Evolutionary conservation across 2,888 invertebrate genomes (phyloP), one percentile per base, ranked within the genome.

Genomic region (Petrolisthes manimaculis): DNA sequence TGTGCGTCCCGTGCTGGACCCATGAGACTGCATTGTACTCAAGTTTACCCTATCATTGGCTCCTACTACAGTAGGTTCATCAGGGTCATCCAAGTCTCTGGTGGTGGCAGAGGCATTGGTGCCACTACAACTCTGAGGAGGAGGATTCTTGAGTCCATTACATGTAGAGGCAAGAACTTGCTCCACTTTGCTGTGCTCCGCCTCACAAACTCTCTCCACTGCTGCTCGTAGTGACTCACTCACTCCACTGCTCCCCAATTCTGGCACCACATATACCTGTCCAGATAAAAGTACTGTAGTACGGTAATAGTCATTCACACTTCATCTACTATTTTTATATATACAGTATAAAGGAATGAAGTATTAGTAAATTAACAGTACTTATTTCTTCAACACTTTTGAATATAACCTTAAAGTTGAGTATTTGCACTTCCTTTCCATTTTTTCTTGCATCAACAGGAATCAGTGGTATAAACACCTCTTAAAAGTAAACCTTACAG

Each of bases 241-340:
- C 53, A 84, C 24, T 51, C 84, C 77, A 5, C 53, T 74, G 21
- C 21, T 75, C 37, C 84, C 75, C 14, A 81, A 54, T 37, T 88
- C 88, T 6, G 88, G 88, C 77, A 88, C 82, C 55, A 88, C 84
- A 75, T 88, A 88, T 8, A 88, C 84, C 88, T 88, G 80, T 5
- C 81, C 56, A n/a, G 37, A 37, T 37, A 37, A 71, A 69, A n/a
- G 9, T 8, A n/a, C 51, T 1, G 21, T 18, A 71, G 37, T n/a
- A n/a, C n/a, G n/a, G n/a, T 21, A 75, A n/a, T 14, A 21, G 12
- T 37, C 18, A 55, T 0, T n/a, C n/a, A 8, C 21, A 21, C 0
- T 3, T 3, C 55, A 55, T 5, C 9, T 67, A 18, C 12, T 67
- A 67, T 67, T 18, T 67, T 18, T 67, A 67, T 67, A 67, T n/a